Percentiles rank a stretch among this genome's conserved stretches.
Evolutionary conservation across 1,140 invertebrate genomes (phyloP).

Genomic region (Metaphire vulgaris): DNA sequence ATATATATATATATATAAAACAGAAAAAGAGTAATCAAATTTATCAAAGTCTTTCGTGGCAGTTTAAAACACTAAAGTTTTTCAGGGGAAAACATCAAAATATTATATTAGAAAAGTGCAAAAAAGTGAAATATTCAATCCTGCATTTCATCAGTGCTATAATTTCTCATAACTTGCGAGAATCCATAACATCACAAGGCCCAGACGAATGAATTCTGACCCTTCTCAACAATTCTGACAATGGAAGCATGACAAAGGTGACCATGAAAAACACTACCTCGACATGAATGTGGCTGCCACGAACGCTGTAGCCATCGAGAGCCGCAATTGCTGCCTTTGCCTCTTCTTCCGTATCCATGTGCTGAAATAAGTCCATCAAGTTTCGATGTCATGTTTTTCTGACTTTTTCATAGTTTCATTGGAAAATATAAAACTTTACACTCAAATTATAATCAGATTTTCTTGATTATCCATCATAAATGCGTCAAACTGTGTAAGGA

Average conservation of each 20-base stretch:
- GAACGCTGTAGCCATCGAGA: slow-evolving; percentile 61
- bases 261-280: slow-evolving; percentile 13
- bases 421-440: neutral
- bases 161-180: too few species aligned
- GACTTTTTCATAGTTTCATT: neutral
- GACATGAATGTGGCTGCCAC: slow-evolving; percentile 22
- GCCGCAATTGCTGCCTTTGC: slow-evolving; percentile 85
- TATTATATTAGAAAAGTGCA: too few species aligned
- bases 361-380: slow-evolving; percentile 54
- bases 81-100: too few species aligned
- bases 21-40: too few species aligned
- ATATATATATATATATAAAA: too few species aligned
- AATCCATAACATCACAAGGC: neutral
- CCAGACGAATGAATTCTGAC: neutral
- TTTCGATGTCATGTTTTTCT: neutral
- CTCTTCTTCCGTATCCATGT: slow-evolving; percentile 86
- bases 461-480: too few species aligned
- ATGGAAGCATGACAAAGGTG: neutral
- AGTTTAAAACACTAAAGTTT: too few species aligned
- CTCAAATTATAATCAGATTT: too few species aligned
- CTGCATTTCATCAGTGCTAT: too few species aligned
- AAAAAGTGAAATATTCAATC: too few species aligned
- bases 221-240: neutral
- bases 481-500: too few species aligned
- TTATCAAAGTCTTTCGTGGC: too few species aligned